Evolutionary conservation across 2,113 vertebrate species (phyloP), one percentile per base, ranked within the genome.

Genomic region (Elephantulus edwardii): DNA sequence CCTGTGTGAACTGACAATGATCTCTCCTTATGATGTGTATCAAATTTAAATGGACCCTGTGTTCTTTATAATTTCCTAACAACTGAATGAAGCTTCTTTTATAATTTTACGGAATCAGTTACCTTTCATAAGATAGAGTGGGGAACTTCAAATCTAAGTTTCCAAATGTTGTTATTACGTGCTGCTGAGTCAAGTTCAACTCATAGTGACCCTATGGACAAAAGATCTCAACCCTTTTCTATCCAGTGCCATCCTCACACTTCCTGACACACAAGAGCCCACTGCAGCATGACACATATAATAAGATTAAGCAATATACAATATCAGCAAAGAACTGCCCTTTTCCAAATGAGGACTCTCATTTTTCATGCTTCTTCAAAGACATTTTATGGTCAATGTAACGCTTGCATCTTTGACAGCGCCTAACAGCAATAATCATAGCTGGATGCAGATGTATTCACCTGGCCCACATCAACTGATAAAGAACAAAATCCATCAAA

Each of bases 91-190:
- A 70, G 40, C 35, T 82, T 72, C 48, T 48, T 81, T 48, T 60
- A 46, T 20, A n/a, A 79, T 60, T 89, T 86, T 20, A 70, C 60
- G 22, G 89, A 93, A 85, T 44, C 68, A 71, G 52, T 78, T 19
- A 68, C 46, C 48, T 85, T 72, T 44, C 79, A 80, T 50, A 89
- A 93, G 82, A 50, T 38, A 62, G 30, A 71, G n/a, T 38, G 6
- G 6, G 48, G 24, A 82, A 75, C 28, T 38, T 85, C 17, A n/a
- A 89, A 46, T 83, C 46, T 62, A 35, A 86, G 26, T 58, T 74
- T 30, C 44, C 58, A 77, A 48, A 28, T 52, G n/a, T n/a, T n/a
- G n/a, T n/a, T n/a, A n/a, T n/a, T n/a, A n/a, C n/a, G n/a, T n/a
- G n/a, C n/a, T n/a, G n/a, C n/a, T n/a, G n/a, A n/a, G n/a, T n/a